Conservation (phyloP, 2,888 invertebrate genomes). For the Philopedon plagiatum region DNA sequence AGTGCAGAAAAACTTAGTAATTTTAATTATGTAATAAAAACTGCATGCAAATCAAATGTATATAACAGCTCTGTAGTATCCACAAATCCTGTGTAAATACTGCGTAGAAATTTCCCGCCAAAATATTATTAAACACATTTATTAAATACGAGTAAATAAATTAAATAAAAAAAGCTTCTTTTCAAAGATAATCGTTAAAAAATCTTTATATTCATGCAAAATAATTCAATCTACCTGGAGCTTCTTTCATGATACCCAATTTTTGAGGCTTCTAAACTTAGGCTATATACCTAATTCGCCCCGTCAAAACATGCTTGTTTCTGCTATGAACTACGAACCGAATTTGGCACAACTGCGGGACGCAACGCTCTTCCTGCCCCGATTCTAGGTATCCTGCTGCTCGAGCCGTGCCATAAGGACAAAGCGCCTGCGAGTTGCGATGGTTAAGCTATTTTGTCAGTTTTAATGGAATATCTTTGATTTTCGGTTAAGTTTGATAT, state of each 20-base stretch:
- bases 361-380: slow-evolving; percentile 35
- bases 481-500: slow-evolving; percentile 3
- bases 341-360: slow-evolving; percentile 36
- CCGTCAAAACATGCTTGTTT: slow-evolving; percentile 40
- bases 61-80: not conserved
- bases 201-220: slow-evolving; percentile 1
- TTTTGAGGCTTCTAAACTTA: slow-evolving; percentile 19
- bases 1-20: not conserved
- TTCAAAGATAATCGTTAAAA: too few relatives aligned
- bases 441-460: not conserved
- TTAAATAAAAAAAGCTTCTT: too few relatives aligned
- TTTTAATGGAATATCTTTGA: slow-evolving; percentile 8
- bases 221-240: slow-evolving; percentile 3
- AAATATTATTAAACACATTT: too few relatives aligned
- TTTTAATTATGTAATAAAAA: not conserved
- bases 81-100: too few relatives aligned
- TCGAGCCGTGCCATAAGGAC: not conserved
- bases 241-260: slow-evolving; percentile 40
- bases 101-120: slow-evolving; percentile 9
- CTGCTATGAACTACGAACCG: slow-evolving; percentile 26
- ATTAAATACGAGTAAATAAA: too few relatives aligned
- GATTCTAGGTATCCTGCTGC: slow-evolving; percentile 18
- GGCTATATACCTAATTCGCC: slow-evolving; percentile 29
- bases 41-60: not conserved
- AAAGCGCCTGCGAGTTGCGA: slow-evolving; percentile 29